These are phyloP conservation scores for Huso huso DNA, from an alignment of 2,797 vertebrate species.

Conservation along the genomic window DNA sequence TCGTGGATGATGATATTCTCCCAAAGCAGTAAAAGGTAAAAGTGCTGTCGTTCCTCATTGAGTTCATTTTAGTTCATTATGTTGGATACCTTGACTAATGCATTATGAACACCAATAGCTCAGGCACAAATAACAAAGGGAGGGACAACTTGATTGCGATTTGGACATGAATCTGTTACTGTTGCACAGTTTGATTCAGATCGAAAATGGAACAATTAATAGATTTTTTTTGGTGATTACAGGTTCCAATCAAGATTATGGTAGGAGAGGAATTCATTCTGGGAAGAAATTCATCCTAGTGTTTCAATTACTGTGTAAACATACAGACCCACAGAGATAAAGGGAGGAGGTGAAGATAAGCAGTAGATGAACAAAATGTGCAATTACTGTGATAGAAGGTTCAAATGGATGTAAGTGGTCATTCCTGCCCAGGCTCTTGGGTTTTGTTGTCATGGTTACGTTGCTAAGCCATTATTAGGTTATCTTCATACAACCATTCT, in stretches of 20 bases:
- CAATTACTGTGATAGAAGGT: background rate
- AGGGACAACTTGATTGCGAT: background rate
- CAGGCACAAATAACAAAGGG: too few species aligned
- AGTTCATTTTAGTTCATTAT: too few species aligned
- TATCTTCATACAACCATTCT: too few species aligned
- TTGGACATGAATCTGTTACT: slow-evolving; percentile 3
- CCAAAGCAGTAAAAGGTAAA: too few species aligned
- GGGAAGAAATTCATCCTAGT: slow-evolving; percentile 43
- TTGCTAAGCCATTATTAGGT: background rate
- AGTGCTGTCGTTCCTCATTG: too few species aligned
- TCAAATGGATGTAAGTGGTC: slow-evolving; percentile 11
- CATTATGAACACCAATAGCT: too few species aligned
- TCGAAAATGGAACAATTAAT: slow-evolving; percentile 37
- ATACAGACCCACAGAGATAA: background rate
- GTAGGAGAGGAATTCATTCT: slow-evolving; percentile 45
- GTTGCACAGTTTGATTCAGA: background rate
- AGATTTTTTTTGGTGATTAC: slow-evolving; percentile 38
- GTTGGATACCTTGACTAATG: too few species aligned
- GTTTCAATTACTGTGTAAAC: slow-evolving; percentile 8
- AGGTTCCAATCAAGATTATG: slow-evolving; percentile 53
- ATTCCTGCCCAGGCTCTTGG: background rate
- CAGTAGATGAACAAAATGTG: background rate
- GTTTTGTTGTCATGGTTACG: slow-evolving; percentile 13
- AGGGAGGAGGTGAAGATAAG: background rate
- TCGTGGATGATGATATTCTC: too few species aligned